A percentile compares a stretch with the other conserved stretches of the same genome.
Evolutionary conservation across 2,113 vertebrate genomes (phyloP).

Genomic region (Pimephales promelas): DNA sequence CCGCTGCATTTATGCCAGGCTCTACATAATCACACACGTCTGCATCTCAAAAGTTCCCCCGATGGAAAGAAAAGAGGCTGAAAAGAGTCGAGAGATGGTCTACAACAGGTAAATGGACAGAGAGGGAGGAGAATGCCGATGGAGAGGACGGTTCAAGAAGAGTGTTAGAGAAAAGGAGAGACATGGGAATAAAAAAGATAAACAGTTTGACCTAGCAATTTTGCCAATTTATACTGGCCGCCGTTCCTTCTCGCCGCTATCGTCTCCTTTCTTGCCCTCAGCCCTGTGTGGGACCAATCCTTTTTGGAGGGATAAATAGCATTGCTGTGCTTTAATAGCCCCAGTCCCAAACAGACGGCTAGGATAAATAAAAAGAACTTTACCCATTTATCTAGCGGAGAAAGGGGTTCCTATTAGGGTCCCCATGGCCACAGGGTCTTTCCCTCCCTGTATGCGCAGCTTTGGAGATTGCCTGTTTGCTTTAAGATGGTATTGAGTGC

Average conservation of each 20-base stretch:
- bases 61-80: slow-evolving; percentile 23
- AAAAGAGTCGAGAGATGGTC: slow-evolving; percentile 55
- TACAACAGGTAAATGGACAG: slow-evolving; percentile 66
- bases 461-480: slow-evolving; percentile 85
- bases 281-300: slow-evolving; percentile 77
- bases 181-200: slow-evolving; percentile 75
- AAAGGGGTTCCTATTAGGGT: slow-evolving; percentile 83
- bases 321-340: slow-evolving; percentile 80
- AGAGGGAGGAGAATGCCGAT: neutral
- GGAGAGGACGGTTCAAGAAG: slow-evolving; percentile 64
- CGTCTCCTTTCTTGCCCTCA: slow-evolving; percentile 73
- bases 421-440: slow-evolving; percentile 78
- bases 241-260: slow-evolving; percentile 69
- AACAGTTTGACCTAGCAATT: slow-evolving; percentile 82
- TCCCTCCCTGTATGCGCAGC: slow-evolving; percentile 77
- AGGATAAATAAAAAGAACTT: slow-evolving; percentile 85
- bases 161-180: slow-evolving; percentile 64
- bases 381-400: slow-evolving; percentile 83
- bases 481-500: slow-evolving; percentile 84
- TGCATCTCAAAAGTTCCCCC: slow-evolving; percentile 23
- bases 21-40: slow-evolving; percentile 33
- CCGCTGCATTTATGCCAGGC: neutral
- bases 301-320: slow-evolving; percentile 83
- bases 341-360: slow-evolving; percentile 81
- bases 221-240: slow-evolving; percentile 74